Conservation (phyloP, 2,888 invertebrate genomes). For the Hylaea fasciaria region DNA sequence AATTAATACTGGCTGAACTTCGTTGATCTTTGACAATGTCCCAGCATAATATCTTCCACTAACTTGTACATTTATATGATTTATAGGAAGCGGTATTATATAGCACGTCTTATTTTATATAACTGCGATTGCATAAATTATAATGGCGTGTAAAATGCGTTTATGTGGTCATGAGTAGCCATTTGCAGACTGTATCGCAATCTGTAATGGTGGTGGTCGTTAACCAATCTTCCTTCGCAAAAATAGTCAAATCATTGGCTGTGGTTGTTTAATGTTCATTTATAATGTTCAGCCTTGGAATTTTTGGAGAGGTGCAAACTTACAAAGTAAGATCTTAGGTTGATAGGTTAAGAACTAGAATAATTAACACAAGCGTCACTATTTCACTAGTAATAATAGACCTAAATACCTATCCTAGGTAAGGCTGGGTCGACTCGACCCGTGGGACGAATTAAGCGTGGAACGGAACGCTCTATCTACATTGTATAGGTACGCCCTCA, state of each 20-base stretch:
- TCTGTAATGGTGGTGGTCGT: slow-evolving; percentile 12
- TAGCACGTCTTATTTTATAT: slow-evolving; percentile 21
- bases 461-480: no score
- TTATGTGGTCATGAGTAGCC: slow-evolving; percentile 26
- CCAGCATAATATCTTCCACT: background rate
- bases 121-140: slow-evolving; percentile 25
- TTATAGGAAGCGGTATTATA: slow-evolving; percentile 6
- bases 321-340: background rate
- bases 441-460: no score
- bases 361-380: no score
- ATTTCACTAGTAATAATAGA: no score
- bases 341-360: no score
- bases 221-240: slow-evolving; percentile 16
- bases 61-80: background rate
- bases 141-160: slow-evolving; percentile 26
- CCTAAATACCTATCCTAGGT: no score
- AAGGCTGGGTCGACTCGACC: no score
- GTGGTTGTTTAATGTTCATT: background rate
- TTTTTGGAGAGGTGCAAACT: slow-evolving; percentile 5
- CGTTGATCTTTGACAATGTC: background rate
- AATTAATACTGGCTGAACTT: no score
- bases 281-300: slow-evolving; percentile 5
- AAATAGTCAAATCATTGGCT: slow-evolving; percentile 12
- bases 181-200: slow-evolving; percentile 16
- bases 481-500: no score